Evolutionary conservation across 2,113 vertebrate genomes (phyloP), one percentile per base, ranked within the genome.

Genomic region (Candoia aspera): DNA sequence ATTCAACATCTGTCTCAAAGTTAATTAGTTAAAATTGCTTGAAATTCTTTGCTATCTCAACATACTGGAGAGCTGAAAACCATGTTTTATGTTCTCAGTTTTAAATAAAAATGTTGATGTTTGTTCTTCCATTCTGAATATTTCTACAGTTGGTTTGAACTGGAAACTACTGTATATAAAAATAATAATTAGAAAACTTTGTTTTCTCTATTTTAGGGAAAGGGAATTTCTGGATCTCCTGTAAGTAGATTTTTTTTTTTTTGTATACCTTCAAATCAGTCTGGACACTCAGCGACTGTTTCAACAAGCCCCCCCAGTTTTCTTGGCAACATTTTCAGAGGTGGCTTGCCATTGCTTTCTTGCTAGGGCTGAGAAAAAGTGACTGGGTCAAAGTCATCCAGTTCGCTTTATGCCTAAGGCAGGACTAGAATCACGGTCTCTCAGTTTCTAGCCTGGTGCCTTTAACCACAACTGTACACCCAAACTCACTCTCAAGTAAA

Each of bases 221-320:
- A 98, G 91, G 99, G 98, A 2, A 96, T 97, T 92, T 98, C 98
- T 96, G 99, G 99, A 96, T 96, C 98, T 59, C 97, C 97, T 91
- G 99, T 99, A 97, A 98, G 98, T 99, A 94, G 1, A 15, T 6
- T 33, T 73, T 15, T 68, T 37, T 62, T 6, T n/a, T n/a, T 33
- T 6, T 73, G 5, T 49, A 5, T 49, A 5, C 49, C 68, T 79
- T 79, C 21, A 33, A 79, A 79, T 37, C 33, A 37, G 33, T 79
- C 33, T 79, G 15, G 6, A 79, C 33, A 79, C 33, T 8, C 33
- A 21, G 8, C 42, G 6, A 79, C 17, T 17, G 37, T 42, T 33
- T 79, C 73, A 79, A 79, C 73, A 79, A 79, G 33, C 33, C 33
- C 1, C 73, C 17, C 19, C 6, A 79, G 73, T 79, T 37, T 79